Evolutionary conservation across 2,797 vertebrate genomes (phyloP).

Genomic region (Dryobates pubescens): DNA sequence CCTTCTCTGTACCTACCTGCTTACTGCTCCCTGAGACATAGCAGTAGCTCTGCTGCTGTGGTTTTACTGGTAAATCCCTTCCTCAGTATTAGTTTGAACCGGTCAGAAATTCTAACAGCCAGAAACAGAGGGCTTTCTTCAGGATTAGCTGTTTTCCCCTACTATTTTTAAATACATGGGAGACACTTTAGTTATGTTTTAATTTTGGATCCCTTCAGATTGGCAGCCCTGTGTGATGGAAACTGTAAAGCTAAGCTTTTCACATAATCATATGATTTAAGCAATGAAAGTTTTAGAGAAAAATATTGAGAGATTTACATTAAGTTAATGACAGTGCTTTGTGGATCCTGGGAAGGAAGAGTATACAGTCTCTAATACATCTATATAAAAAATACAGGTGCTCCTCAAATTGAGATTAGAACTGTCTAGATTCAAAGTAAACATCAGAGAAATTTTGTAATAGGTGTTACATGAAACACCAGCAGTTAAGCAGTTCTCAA

Average conservation of each 20-base stretch:
- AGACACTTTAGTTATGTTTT: neutral
- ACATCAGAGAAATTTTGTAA: neutral
- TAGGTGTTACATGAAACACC: neutral
- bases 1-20: neutral
- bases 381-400: neutral
- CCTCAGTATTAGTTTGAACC: neutral
- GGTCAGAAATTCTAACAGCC: neutral
- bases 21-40: neutral
- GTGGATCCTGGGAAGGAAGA: neutral
- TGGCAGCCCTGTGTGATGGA: neutral
- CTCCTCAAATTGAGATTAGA: neutral
- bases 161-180: neutral
- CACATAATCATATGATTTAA: neutral
- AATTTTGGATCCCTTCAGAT: neutral
- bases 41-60: neutral
- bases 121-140: neutral
- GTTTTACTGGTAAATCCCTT: neutral
- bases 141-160: neutral
- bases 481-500: neutral
- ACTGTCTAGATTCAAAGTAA: neutral
- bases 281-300: neutral
- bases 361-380: neutral
- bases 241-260: neutral
- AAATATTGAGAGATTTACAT: neutral
- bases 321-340: neutral